Evolutionary conservation across 2,797 vertebrate species (phyloP).

Genomic region (Rhabdophis nuchalis): DNA sequence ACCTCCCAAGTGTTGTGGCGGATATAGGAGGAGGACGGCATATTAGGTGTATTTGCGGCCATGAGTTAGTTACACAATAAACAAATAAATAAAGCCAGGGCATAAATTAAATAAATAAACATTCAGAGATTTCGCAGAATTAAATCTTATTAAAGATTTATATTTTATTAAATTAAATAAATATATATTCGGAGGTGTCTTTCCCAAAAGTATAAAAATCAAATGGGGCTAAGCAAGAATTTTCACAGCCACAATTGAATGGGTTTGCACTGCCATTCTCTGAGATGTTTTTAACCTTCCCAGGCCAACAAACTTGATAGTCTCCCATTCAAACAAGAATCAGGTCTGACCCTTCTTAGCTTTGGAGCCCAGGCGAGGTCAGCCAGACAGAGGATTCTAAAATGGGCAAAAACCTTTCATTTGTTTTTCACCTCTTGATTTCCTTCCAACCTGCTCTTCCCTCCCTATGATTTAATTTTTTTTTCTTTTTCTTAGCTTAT

Average conservation of each 20-base stretch:
- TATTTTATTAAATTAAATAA: neutral
- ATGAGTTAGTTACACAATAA: neutral
- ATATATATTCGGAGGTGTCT: neutral
- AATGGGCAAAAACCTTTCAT: neutral
- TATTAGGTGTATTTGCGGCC: neutral
- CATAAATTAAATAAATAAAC: neutral
- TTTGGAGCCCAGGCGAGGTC: neutral
- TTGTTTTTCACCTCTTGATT: neutral
- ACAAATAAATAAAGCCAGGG: neutral
- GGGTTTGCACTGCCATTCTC: neutral
- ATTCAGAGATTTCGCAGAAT: neutral
- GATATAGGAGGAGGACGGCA: neutral
- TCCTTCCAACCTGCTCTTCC: neutral
- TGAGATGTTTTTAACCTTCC: neutral
- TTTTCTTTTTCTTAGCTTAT: conserved; percentile 60
- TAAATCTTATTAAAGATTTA: no score
- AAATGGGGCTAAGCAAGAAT: neutral
- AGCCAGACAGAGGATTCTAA: neutral
- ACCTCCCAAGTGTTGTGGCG: neutral
- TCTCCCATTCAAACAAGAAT: neutral
- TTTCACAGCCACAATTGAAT: neutral
- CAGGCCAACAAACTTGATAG: neutral
- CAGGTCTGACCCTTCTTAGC: neutral
- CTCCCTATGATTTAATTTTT: conserved; percentile 45
- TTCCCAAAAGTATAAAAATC: neutral